phyloP scores from a whole-genome alignment of 2,113 vertebrate species.

The Smithornis capensis region DNA sequence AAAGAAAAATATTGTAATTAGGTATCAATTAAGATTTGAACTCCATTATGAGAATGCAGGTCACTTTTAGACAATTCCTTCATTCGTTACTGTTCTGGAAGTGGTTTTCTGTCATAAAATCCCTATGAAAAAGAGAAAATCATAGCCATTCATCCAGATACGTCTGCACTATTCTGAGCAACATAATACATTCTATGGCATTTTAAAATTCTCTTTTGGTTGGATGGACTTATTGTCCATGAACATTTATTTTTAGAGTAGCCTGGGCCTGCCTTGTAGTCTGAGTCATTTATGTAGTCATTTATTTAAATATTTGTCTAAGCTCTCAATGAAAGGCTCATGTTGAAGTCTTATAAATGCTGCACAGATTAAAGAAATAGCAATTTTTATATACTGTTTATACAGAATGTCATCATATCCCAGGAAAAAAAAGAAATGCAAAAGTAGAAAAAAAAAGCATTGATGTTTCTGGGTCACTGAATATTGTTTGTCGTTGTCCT shows the following conservation, averaged over 20 bases:
- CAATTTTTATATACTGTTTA: not conserved
- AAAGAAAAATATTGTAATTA: not conserved
- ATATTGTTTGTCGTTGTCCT: not conserved
- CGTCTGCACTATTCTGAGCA: not conserved
- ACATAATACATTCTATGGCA: not conserved
- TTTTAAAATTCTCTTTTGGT: slow-evolving; percentile 51
- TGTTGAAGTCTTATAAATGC: not conserved
- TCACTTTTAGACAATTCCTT: not conserved
- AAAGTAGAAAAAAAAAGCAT: not conserved
- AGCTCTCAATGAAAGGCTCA: not conserved
- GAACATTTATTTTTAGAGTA: slow-evolving; percentile 49
- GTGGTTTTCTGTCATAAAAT: not conserved
- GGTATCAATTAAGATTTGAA: not conserved
- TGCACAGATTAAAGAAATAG: not conserved
- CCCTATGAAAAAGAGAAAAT: slow-evolving; percentile 4
- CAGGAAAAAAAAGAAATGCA: not conserved
- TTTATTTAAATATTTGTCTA: slow-evolving; percentile 60
- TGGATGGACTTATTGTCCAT: slow-evolving; percentile 32
- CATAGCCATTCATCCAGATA: not conserved
- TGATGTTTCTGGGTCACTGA: not conserved
- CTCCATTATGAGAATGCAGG: not conserved
- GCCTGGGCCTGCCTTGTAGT: not conserved
- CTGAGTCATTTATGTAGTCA: slow-evolving; percentile 21
- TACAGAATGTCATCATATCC: not conserved
- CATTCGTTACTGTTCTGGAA: not conserved